Conservation (phyloP, 1,140 invertebrate genomes). For the Drosophila cardini region DNA sequence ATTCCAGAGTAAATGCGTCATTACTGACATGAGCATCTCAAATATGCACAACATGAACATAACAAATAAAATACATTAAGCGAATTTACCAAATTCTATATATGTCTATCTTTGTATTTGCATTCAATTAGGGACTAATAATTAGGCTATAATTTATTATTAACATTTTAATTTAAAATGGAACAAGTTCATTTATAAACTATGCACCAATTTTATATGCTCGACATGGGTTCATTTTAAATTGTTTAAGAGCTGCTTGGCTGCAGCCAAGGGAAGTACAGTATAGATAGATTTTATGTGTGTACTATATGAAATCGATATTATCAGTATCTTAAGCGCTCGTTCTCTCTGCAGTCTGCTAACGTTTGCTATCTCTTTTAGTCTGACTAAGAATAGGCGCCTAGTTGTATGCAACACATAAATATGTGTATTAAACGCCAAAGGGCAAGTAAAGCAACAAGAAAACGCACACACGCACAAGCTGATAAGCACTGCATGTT, state of each 20-base stretch:
- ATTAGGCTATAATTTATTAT: constrained; percentile 13
- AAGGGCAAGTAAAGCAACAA: constrained; percentile 30
- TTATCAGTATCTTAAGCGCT: neutral
- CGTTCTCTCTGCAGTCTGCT: neutral
- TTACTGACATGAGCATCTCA: neutral
- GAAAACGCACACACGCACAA: constrained; percentile 27
- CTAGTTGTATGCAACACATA: constrained; percentile 59
- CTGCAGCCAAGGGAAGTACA: constrained; percentile 3
- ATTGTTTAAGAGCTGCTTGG: constrained; percentile 25
- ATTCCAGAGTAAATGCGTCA: no score
- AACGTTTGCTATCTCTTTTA: neutral
- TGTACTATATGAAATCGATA: constrained; percentile 37
- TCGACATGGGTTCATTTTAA: constrained; percentile 22
- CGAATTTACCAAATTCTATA: no score
- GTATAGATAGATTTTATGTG: constrained; percentile 5
- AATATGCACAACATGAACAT: neutral
- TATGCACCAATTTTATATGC: neutral
- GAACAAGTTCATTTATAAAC: constrained; percentile 16
- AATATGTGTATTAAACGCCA: constrained; percentile 62
- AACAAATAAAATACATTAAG: neutral
- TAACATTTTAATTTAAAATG: constrained; percentile 25
- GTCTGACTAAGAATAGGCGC: constrained; percentile 42
- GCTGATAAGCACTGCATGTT: constrained; percentile 22
- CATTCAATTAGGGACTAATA: neutral
- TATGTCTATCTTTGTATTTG: neutral